Evolutionary conservation across 2,888 invertebrate species (phyloP), one percentile per base, ranked within the genome.

Genomic region (Pomacea canaliculata): DNA sequence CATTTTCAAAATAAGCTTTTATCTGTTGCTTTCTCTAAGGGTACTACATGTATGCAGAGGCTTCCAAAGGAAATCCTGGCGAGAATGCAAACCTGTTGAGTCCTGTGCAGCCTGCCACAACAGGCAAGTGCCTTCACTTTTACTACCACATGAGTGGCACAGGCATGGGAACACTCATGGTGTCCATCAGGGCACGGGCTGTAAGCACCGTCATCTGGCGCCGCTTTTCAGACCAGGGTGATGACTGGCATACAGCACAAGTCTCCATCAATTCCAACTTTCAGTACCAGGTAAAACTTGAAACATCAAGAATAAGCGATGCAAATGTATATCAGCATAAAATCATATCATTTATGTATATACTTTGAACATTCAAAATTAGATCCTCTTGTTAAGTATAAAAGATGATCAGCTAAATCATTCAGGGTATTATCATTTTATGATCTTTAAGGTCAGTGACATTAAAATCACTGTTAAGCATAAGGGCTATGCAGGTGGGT

Each of bases 111-210:
- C 82, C 79, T 19, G 80, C 84, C 56, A 84, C 86, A 12, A 75
- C 76, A 37, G 85, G 84, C 5, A 78, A 81, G 37, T 89, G 89
- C 73, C 76, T 89, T 72, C 81, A 81, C 10, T 89, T 88, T 83
- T 89, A 79, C 82, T 89, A 88, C 76, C 85, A 88, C 83, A 89
- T 89, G 88, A 82, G 81, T 70, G 89, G 90, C 18, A 27, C 73
- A 7, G 81, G 85, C 16, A 83, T 86, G 18, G 87, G 86, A 23
- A 83, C 84, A 4, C 79, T 89, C 56, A 86, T 83, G 72, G 82
- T 89, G 51, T 85, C 83, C 68, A 19, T 59, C 46, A 75, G 70
- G 63, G 37, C 73, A 16, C 81, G 83, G 56, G 79, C 73, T 19
- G 76, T 70, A 4, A 73, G 85, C 23, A 77, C 79, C 10, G 72